Conservation (phyloP, 2,888 invertebrate genomes). For the Agriopis marginaria region DNA sequence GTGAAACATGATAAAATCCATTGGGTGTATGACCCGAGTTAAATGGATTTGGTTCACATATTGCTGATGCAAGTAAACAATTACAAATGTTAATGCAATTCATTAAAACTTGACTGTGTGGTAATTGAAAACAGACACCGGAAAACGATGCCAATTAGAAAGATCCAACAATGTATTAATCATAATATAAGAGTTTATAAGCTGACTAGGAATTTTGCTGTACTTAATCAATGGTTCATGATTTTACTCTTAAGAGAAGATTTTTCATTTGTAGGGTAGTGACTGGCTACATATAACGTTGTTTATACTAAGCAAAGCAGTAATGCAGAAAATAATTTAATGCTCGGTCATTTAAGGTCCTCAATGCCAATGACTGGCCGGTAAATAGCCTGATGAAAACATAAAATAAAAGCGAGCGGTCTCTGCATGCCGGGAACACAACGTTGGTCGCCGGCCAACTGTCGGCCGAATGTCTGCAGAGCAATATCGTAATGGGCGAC, state of each 20-base stretch:
- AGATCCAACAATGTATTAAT: not conserved
- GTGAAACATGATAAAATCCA: slow-evolving; percentile 37
- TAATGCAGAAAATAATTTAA: not conserved
- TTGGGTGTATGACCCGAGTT: slow-evolving; percentile 12
- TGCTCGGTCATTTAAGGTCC: not conserved
- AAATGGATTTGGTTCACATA: not conserved
- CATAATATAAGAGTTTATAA: not conserved
- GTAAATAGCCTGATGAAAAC: slow-evolving; percentile 77
- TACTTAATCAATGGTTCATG: not conserved
- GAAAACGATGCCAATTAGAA: not conserved
- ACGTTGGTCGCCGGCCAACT: slow-evolving; percentile 79
- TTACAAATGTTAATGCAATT: slow-evolving; percentile 6
- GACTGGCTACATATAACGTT: too few relatives aligned
- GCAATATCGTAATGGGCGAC: slow-evolving; percentile 44
- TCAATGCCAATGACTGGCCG: slow-evolving; percentile 44
- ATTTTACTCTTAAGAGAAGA: too few relatives aligned
- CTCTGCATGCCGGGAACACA: slow-evolving; percentile 70
- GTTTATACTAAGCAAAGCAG: not conserved
- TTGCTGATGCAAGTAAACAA: slow-evolving; percentile 1
- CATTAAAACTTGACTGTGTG: slow-evolving; percentile 3
- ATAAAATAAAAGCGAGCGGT: slow-evolving; percentile 81
- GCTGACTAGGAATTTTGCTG: not conserved
- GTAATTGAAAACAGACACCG: not conserved
- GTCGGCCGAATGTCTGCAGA: slow-evolving; percentile 53
- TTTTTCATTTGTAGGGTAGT: too few relatives aligned